A percentile compares a stretch with the other conserved stretches of the same genome.
Evolutionary conservation across 2,888 invertebrate species (phyloP).

Genomic region (Eudasyphora cyanicolor): DNA sequence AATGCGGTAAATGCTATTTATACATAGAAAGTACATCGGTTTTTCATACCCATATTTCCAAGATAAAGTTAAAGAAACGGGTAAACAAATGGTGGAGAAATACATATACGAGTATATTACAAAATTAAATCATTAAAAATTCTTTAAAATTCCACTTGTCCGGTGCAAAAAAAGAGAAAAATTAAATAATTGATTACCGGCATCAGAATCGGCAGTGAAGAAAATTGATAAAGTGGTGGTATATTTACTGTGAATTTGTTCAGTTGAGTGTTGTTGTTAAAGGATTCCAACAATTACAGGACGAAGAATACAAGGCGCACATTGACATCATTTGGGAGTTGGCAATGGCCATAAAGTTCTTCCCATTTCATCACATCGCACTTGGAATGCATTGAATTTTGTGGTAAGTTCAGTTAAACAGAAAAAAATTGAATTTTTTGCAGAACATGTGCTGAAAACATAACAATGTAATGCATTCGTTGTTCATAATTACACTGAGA

Average conservation of each 20-base stretch:
- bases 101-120: not conserved
- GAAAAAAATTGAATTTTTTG: not conserved
- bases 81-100: not conserved
- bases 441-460: not conserved
- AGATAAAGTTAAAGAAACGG: not conserved
- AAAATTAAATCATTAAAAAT: not conserved
- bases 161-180: not conserved
- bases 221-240: not conserved
- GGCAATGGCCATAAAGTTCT: conserved; percentile 29
- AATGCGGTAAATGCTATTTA: not conserved
- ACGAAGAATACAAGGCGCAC: not conserved
- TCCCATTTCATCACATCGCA: conserved; percentile 34
- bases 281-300: not conserved
- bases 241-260: not conserved
- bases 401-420: conserved; percentile 3
- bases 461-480: not conserved
- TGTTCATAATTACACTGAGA: not conserved
- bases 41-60: not conserved
- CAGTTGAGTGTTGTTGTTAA: not conserved
- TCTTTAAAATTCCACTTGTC: not conserved
- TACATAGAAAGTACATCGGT: not conserved
- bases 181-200: not conserved
- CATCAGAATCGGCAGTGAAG: too few relatives aligned
- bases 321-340: conserved; percentile 58
- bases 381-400: conserved; percentile 21